Percentiles rank a stretch among this genome's conserved stretches.
These are phyloP conservation scores for Esox lucius DNA, from an alignment of 2,797 vertebrate species.

Conservation along the genomic window DNA sequence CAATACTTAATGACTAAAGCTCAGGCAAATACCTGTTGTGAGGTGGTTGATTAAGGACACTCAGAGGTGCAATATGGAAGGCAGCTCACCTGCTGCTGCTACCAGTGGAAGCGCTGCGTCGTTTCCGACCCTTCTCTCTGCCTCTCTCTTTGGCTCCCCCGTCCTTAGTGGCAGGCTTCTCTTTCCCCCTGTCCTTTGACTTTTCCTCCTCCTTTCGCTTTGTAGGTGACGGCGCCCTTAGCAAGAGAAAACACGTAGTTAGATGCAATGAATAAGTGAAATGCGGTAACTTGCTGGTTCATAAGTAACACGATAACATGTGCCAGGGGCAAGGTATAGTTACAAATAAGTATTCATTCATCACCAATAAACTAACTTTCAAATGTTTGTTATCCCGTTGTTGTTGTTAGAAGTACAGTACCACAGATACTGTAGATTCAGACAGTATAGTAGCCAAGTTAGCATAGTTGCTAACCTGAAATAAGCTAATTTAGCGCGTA, in stretches of 20 bases:
- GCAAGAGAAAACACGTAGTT: neutral
- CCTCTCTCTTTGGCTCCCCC: conserved; percentile 90
- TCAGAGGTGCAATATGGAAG: neutral
- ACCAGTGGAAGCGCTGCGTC: conserved; percentile 91
- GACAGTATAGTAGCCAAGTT: no score
- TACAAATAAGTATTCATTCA: neutral
- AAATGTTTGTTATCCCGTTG: no score
- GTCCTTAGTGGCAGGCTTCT: conserved; percentile 87
- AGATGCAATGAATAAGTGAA: neutral
- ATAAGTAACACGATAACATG: neutral
- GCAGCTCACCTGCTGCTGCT: conserved; percentile 91
- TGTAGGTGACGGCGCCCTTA: conserved; percentile 93
- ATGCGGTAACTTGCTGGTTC: neutral
- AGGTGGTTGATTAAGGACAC: neutral
- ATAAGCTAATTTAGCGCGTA: no score
- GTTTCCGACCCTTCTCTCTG: conserved; percentile 88
- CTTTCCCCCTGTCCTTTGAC: conserved; percentile 88
- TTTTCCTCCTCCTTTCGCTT: conserved; percentile 97
- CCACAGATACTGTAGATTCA: no score
- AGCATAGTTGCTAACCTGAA: no score
- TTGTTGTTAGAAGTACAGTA: no score
- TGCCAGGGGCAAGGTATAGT: neutral
- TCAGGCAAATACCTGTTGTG: neutral
- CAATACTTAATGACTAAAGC: neutral
- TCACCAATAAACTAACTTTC: neutral